Conservation (phyloP, 2,113 vertebrate genomes). For the Indri indri region DNA sequence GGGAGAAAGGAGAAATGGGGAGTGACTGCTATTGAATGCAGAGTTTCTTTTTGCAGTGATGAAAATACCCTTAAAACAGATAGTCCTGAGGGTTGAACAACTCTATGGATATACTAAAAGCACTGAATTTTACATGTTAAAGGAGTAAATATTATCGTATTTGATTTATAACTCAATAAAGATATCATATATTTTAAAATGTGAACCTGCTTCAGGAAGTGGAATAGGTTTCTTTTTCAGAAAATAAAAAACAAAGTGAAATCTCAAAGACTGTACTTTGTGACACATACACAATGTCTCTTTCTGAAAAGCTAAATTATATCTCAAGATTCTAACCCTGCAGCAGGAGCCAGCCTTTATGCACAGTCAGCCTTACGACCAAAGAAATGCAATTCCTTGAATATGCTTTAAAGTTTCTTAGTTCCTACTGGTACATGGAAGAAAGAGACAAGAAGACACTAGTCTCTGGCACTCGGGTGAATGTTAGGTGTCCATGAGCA, state of each 20-base stretch:
- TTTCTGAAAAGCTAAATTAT: slow-evolving; percentile 28
- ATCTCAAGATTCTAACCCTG: slow-evolving; percentile 22
- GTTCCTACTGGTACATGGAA: not conserved
- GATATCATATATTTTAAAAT: not conserved
- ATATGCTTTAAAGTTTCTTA: not conserved
- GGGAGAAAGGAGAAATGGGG: not conserved
- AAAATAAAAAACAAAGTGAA: slow-evolving; percentile 39
- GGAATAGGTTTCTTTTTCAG: not conserved
- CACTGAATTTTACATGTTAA: not conserved
- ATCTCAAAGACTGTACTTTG: not conserved
- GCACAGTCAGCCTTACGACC: not conserved
- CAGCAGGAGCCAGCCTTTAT: not conserved
- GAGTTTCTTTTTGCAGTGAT: not conserved
- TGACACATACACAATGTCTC: not conserved
- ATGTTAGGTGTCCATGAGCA: not conserved
- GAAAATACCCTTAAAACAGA: not conserved
- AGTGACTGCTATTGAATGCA: not conserved
- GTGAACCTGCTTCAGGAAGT: not conserved
- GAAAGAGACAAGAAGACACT: not conserved
- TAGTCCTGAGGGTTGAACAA: not conserved
- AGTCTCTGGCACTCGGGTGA: not conserved
- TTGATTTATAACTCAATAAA: slow-evolving; percentile 2
- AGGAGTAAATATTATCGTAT: not conserved
- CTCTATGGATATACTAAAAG: not conserved
- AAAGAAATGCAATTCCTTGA: slow-evolving; percentile 15